Percentiles rank a stretch among this genome's conserved stretches.
These are phyloP conservation scores for Drosophila melanica DNA, from an alignment of 1,140 invertebrate species.

Conservation along the genomic window DNA sequence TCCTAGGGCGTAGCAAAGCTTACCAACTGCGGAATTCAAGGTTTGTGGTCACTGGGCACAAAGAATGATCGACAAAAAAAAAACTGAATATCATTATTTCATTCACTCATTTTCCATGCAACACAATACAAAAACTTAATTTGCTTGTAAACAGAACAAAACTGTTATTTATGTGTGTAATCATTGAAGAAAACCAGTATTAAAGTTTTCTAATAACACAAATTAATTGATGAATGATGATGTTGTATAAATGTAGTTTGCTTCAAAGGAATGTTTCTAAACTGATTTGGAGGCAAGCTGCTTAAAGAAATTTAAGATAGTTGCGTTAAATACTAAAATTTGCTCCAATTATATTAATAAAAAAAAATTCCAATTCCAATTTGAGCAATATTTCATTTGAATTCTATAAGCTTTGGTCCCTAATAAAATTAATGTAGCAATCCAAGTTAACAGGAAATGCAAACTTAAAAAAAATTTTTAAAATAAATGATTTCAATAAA, in stretches of 20 bases:
- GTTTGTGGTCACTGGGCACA: slow-evolving; percentile 13
- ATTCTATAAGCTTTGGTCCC: not conserved
- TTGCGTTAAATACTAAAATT: no score
- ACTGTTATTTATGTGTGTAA: slow-evolving; percentile 35
- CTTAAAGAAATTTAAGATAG: no score
- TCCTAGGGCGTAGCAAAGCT: slow-evolving; percentile 9
- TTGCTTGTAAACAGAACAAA: slow-evolving; percentile 39
- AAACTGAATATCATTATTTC: slow-evolving; percentile 42
- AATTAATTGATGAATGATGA: slow-evolving; percentile 21
- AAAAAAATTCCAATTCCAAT: no score
- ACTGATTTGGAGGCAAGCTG: no score
- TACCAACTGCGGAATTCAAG: not conserved
- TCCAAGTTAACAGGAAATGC: no score
- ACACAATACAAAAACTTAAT: slow-evolving; percentile 11
- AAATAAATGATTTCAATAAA: slow-evolving; percentile 3
- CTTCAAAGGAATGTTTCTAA: not conserved
- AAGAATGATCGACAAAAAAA: slow-evolving; percentile 10
- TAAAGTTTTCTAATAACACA: not conserved
- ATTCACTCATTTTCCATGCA: slow-evolving; percentile 9
- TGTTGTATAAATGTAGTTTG: not conserved
- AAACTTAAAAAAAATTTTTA: not conserved
- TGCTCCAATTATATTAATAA: no score
- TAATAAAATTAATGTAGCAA: no score
- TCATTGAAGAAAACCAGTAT: slow-evolving; percentile 9
- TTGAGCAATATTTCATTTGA: not conserved